Conservation (phyloP, 2,797 vertebrate genomes). For the Cossypha caffra region DNA sequence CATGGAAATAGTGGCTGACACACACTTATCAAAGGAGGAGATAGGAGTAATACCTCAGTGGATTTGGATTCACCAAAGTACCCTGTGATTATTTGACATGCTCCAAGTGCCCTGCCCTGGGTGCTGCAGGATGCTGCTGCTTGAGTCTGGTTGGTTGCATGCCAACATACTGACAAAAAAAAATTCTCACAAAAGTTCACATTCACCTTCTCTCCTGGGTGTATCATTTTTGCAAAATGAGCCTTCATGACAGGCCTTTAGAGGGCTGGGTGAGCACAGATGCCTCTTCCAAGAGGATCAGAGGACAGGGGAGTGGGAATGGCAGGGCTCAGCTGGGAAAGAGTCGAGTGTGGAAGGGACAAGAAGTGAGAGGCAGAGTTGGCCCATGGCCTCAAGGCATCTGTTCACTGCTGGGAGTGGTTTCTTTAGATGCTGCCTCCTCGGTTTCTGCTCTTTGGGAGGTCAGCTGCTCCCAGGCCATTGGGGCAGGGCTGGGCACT, state of each 20-base stretch:
- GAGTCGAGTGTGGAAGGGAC: background rate
- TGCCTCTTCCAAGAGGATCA: background rate
- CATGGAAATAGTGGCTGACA: background rate
- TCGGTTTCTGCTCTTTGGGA: background rate
- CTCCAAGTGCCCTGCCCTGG: background rate
- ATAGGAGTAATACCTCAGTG: background rate
- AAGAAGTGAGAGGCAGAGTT: background rate
- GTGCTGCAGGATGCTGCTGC: background rate
- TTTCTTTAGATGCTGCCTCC: background rate
- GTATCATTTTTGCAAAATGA: background rate
- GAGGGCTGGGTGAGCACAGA: background rate
- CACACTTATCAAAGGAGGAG: background rate
- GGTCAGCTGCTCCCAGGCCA: background rate
- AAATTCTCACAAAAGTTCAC: background rate
- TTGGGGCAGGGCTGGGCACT: background rate
- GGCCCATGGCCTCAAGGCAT: background rate
- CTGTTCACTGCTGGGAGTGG: background rate
- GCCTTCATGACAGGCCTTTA: background rate
- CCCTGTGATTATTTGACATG: background rate
- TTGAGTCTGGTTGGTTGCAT: background rate
- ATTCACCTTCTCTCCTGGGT: background rate
- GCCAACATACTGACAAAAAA: background rate
- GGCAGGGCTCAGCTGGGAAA: background rate
- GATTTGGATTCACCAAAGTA: background rate
- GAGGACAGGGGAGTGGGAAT: background rate